These are phyloP conservation scores for Iselma pallidipennis DNA, from an alignment of 2,888 invertebrate species.

Conservation along the genomic window DNA sequence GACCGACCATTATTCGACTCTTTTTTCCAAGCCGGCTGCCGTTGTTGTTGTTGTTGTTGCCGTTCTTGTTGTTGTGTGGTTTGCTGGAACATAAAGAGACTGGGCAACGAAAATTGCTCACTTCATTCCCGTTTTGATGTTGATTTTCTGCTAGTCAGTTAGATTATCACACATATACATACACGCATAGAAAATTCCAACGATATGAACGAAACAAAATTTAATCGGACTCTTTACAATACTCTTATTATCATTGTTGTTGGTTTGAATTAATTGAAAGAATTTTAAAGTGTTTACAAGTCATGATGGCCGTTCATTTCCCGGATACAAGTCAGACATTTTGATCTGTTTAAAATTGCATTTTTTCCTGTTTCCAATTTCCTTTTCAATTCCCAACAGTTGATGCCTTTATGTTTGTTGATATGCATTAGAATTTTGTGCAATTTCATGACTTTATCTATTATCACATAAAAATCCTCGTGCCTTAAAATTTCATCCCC, in stretches of 20 bases:
- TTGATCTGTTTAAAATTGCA: background rate
- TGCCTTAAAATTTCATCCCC: too few relatives aligned
- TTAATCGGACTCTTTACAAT: background rate
- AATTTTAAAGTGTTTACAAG: background rate
- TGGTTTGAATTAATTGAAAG: background rate
- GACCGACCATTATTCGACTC: background rate
- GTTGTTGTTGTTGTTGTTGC: background rate
- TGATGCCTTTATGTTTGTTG: background rate
- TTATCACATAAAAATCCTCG: too few relatives aligned
- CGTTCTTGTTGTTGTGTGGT: background rate
- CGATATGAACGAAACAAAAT: background rate
- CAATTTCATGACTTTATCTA: too few relatives aligned
- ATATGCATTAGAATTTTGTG: background rate
- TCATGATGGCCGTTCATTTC: background rate
- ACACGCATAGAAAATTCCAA: background rate
- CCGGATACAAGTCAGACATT: constrained; percentile 1
- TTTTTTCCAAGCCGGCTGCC: background rate
- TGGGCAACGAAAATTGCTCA: background rate
- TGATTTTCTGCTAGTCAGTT: background rate
- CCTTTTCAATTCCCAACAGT: background rate
- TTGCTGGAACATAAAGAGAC: background rate
- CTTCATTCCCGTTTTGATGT: background rate
- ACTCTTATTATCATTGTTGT: background rate
- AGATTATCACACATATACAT: background rate
- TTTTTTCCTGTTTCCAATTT: background rate